Base-by-base conservation (phyloP, 2,888 invertebrate genomes). In the Pollenia griseotomentosa region DNA sequence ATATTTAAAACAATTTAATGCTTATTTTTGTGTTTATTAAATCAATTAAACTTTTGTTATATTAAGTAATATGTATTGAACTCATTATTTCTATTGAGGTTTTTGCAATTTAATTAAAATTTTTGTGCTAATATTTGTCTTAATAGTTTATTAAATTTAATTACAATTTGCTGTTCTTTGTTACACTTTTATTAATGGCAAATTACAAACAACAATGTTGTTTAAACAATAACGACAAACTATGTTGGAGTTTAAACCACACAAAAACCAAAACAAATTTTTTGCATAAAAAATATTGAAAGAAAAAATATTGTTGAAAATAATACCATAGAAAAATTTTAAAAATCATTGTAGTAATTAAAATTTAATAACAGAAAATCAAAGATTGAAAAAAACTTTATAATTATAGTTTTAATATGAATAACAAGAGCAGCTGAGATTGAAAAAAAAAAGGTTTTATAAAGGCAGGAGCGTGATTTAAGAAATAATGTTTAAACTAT, bases 321-420 rank as follows among this genome's bases (percentile, higher is more conserved):
- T 42, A 44, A 51, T n/a, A 9, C 8, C 0, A 6, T 4, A 78
- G 14, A 68, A 74, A 68, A 44, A 61, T 70, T 33, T 61, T 16
- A 33, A 57, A 66, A 77, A 63, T 77, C 55, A 55, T 63, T 70
- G 70, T n/a, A 70, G 61, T 77, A 83, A 77, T 83, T 83, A 83
- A 83, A 77, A 71, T 46, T 63, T 63, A 77, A 82, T 68, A 55
- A 73, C 40, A 40, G 16, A 73, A 63, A 73, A 63, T 53, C 16
- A 23, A 40, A 61, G 59, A 61, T 12, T 14, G 61, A 11, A 51
- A 16, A 71, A 23, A 16, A 80, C 53, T 59, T 19, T 59, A 61
- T 61, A 75, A 53, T 70, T 70, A 61, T 55, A 48, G 55, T 61
- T 59, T 68, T 44, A 53, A 33, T 19, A 19, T 33, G 19, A 46